phyloP scores from a whole-genome alignment of 2,113 vertebrate genomes.

The Hirundichthys speculiger region DNA sequence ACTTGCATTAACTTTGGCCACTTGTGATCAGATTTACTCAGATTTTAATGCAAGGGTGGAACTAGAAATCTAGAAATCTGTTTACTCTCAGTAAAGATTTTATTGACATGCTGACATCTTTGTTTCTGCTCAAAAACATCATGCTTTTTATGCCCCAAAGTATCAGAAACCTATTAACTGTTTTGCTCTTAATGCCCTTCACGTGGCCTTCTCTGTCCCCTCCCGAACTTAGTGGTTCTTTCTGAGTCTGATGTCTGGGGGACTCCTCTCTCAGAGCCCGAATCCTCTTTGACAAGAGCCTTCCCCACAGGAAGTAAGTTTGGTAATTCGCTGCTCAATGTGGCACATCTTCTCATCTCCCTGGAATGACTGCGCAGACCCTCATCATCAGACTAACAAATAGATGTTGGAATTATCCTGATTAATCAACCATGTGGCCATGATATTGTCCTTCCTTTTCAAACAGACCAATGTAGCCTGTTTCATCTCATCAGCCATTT shows the following conservation, averaged over 20 bases:
- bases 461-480: slow-evolving; percentile 32
- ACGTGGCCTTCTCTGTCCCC: slow-evolving; percentile 63
- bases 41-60: too few species aligned
- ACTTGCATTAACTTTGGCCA: too few species aligned
- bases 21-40: too few species aligned
- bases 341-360: slow-evolving; percentile 23
- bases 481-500: slow-evolving; percentile 63
- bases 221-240: slow-evolving; percentile 81
- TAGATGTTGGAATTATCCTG: slow-evolving; percentile 14
- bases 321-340: slow-evolving; percentile 6
- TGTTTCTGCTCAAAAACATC: background rate
- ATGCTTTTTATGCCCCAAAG: background rate
- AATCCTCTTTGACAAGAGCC: slow-evolving; percentile 88
- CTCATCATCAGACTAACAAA: slow-evolving; percentile 34
- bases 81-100: too few species aligned
- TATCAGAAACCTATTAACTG: background rate
- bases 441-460: slow-evolving; percentile 7
- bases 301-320: slow-evolving; percentile 98
- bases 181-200: slow-evolving; percentile 38
- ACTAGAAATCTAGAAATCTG: too few species aligned
- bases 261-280: slow-evolving; percentile 80
- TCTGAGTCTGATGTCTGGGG: slow-evolving; percentile 96
- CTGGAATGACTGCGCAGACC: slow-evolving; percentile 55
- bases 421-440: slow-evolving; percentile 31
- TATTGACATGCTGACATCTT: background rate